phyloP scores from a whole-genome alignment of 2,888 invertebrate genomes.

The Entomobrya proxima region DNA sequence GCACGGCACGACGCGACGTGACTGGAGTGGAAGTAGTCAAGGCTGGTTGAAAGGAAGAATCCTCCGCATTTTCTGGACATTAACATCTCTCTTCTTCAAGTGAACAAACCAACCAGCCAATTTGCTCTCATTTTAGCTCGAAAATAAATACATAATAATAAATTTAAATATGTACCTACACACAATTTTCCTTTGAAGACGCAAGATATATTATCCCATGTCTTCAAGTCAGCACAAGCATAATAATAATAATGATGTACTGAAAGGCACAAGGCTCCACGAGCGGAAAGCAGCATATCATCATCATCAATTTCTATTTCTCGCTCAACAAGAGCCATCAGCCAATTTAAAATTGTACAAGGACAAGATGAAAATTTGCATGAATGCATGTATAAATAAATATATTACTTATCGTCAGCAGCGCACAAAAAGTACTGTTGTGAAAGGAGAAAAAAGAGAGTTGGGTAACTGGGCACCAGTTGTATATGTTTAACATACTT shows the following conservation, averaged over 20 bases:
- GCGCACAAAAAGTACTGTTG: neutral
- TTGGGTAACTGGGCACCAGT: no score
- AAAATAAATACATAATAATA: neutral
- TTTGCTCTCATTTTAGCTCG: neutral
- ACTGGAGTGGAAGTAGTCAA: no score
- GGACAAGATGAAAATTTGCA: neutral
- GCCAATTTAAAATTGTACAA: constrained; percentile 1
- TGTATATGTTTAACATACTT: no score
- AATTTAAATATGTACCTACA: no score
- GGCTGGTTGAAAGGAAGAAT: no score
- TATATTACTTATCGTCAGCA: no score
- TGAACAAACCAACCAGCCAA: neutral
- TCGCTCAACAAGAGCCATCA: neutral
- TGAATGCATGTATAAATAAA: neutral
- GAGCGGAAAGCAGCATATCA: neutral
- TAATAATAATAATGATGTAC: neutral
- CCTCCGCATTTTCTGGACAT: neutral
- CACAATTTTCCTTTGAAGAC: no score
- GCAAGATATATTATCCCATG: no score
- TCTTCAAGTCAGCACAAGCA: neutral
- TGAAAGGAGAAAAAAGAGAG: neutral
- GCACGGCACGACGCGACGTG: no score
- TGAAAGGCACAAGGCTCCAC: neutral
- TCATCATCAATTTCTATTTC: neutral
- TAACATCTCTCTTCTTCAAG: neutral